phyloP scores from a whole-genome alignment of 2,888 invertebrate species.

The Falcaria lacertinaria region DNA sequence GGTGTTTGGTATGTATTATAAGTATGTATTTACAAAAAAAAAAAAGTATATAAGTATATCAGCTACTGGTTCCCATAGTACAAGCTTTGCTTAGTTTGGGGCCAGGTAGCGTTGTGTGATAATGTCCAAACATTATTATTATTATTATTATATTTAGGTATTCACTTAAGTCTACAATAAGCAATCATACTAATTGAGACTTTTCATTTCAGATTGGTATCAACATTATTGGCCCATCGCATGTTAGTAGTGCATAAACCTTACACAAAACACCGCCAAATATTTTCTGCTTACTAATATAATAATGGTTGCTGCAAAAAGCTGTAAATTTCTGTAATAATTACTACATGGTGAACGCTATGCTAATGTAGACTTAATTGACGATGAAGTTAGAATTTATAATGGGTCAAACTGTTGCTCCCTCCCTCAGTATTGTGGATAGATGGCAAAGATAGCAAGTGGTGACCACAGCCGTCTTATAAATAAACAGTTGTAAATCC shows the following conservation, averaged over 20 bases:
- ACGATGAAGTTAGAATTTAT: background rate
- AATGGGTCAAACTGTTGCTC: background rate
- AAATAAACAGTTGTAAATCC: too few relatives aligned
- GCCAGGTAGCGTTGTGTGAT: too few relatives aligned
- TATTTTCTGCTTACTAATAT: background rate
- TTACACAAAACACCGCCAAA: background rate
- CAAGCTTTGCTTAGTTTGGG: too few relatives aligned
- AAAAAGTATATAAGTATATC: too few relatives aligned
- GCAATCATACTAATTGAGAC: background rate
- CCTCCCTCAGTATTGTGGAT: too few relatives aligned
- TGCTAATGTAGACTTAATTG: background rate
- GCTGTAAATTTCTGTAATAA: background rate
- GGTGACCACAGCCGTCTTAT: too few relatives aligned
- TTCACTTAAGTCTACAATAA: background rate
- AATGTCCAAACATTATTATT: too few relatives aligned
- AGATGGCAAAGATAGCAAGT: too few relatives aligned
- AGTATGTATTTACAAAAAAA: too few relatives aligned
- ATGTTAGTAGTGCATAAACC: background rate
- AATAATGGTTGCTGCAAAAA: background rate
- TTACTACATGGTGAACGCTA: background rate
- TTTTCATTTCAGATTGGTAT: background rate
- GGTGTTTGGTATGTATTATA: too few relatives aligned
- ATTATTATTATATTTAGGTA: too few relatives aligned
- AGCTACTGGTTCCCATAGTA: too few relatives aligned
- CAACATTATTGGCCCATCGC: slow-evolving; percentile 1